phyloP scores from a whole-genome alignment of 2,888 invertebrate species.

The Nomada hirtipes region DNA sequence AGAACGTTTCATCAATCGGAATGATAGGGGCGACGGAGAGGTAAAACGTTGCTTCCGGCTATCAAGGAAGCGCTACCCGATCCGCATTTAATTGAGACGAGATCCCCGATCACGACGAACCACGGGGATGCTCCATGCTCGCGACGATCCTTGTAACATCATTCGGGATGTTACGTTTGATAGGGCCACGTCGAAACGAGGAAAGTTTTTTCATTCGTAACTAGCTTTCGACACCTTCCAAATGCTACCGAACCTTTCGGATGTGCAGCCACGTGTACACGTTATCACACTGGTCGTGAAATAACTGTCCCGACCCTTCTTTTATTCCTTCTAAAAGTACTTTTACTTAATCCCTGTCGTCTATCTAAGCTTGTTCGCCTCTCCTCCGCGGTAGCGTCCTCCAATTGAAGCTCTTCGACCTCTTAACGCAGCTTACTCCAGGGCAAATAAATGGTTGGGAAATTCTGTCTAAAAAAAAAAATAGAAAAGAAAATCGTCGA shows the following conservation, averaged over 20 bases:
- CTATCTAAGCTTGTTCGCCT: slow-evolving; percentile 21
- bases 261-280: neutral
- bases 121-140: neutral
- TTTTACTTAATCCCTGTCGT: slow-evolving; percentile 25
- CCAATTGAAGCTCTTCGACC: slow-evolving; percentile 13
- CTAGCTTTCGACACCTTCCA: neutral
- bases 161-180: slow-evolving; percentile 8
- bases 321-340: slow-evolving; percentile 47
- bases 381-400: neutral
- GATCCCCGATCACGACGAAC: neutral
- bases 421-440: slow-evolving; percentile 42
- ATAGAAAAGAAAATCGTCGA: neutral
- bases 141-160: slow-evolving; percentile 5
- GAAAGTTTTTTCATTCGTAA: slow-evolving; percentile 8
- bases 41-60: neutral
- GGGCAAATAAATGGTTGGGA: neutral
- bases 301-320: neutral
- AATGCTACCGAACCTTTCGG: no score
- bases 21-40: neutral
- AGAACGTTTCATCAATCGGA: slow-evolving; percentile 12
- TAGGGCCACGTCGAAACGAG: neutral
- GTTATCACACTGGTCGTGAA: slow-evolving; percentile 23
- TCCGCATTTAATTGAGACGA: slow-evolving; percentile 16
- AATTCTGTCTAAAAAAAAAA: neutral
- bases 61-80: neutral